Conservation (phyloP, 2,888 invertebrate genomes). For the Agelastica alni region DNA sequence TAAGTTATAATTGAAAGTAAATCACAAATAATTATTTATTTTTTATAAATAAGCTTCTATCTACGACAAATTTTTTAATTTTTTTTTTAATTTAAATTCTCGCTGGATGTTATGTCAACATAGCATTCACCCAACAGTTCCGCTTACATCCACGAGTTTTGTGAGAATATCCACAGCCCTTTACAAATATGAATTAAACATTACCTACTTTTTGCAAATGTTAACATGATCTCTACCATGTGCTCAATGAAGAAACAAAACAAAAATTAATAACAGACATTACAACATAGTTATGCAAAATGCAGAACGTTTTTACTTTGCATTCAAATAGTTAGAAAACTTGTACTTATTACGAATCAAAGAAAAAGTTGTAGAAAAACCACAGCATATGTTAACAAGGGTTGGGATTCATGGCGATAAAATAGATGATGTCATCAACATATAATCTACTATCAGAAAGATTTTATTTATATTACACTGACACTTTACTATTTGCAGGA, state of each 20-base stretch:
- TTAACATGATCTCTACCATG: constrained; percentile 80
- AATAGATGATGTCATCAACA: constrained; percentile 92
- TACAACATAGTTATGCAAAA: constrained; percentile 82
- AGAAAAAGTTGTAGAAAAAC: constrained; percentile 91
- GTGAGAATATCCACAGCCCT: too few species aligned
- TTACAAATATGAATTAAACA: background rate
- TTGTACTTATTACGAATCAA: constrained; percentile 92
- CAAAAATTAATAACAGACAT: constrained; percentile 74
- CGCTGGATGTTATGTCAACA: too few species aligned
- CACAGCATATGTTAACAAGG: constrained; percentile 98
- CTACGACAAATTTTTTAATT: too few species aligned
- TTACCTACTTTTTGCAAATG: constrained; percentile 67
- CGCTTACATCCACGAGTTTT: too few species aligned
- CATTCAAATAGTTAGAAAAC: constrained; percentile 95
- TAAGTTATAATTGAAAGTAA: too few species aligned
- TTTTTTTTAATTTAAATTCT: too few species aligned
- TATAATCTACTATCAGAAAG: constrained; percentile 93
- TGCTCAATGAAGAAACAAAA: constrained; percentile 73
- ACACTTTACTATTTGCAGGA: constrained; percentile 94
- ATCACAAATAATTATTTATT: too few species aligned
- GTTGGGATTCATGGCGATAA: constrained; percentile 93
- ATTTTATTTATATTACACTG: constrained; percentile 97
- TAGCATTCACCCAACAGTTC: too few species aligned
- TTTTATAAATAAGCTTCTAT: too few species aligned
- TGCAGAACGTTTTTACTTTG: constrained; percentile 91